These are phyloP conservation scores for Latrodectus hesperus DNA, from an alignment of 2,888 invertebrate species.

Conservation along the genomic window DNA sequence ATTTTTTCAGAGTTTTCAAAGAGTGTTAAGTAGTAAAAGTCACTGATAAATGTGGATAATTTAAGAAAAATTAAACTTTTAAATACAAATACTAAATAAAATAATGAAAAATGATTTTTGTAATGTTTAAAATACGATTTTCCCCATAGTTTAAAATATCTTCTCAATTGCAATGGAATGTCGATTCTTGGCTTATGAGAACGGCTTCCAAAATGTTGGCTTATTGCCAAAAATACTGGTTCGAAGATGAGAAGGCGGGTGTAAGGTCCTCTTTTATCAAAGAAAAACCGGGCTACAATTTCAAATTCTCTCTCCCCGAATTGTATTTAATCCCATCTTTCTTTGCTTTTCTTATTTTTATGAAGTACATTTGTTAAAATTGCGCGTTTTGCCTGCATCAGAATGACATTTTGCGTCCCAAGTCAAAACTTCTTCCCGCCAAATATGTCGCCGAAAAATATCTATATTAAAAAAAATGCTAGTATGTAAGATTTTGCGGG, in stretches of 20 bases:
- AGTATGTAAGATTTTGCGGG: neutral
- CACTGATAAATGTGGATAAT: no score
- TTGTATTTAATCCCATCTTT: conserved; percentile 47
- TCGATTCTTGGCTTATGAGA: conserved; percentile 49
- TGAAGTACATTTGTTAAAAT: conserved; percentile 44
- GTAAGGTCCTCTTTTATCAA: conserved; percentile 25
- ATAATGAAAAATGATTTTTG: no score
- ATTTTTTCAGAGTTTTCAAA: no score
- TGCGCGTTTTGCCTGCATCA: conserved; percentile 2
- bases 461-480: neutral
- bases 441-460: neutral
- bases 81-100: no score
- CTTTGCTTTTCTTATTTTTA: conserved; percentile 14
- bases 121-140: no score
- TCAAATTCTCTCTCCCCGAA: conserved; percentile 49
- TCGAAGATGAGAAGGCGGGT: neutral
- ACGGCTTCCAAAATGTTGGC: conserved; percentile 51
- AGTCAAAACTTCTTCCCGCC: conserved; percentile 1
- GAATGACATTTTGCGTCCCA: neutral
- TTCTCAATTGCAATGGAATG: conserved; percentile 11
- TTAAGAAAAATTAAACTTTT: no score
- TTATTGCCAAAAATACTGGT: conserved; percentile 45
- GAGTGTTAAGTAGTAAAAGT: no score
- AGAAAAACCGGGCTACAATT: conserved; percentile 47
- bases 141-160: no score